phyloP scores from a whole-genome alignment of 2,888 invertebrate species.

The Kuschelorhynchus macadamiae region DNA sequence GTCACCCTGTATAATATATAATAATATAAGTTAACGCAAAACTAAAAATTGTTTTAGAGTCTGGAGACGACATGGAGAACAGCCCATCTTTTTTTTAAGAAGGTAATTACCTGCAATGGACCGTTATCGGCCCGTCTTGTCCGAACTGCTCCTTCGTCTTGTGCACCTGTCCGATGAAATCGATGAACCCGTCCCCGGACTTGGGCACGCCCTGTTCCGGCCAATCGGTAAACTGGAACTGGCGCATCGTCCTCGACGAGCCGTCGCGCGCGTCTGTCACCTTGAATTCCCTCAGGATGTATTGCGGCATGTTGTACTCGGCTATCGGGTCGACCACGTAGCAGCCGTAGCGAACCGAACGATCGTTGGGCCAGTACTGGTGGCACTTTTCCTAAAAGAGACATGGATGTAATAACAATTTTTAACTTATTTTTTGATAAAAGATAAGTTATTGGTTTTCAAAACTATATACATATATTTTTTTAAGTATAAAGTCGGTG shows the following conservation, averaged over 20 bases:
- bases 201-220: conserved; percentile 98
- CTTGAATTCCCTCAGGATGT: conserved; percentile 98
- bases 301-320: conserved; percentile 99
- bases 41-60: no score
- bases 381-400: conserved; percentile 92
- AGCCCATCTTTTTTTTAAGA: no score
- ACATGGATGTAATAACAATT: no score
- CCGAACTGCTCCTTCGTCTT: conserved; percentile 99
- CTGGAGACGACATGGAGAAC: no score
- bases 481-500: no score
- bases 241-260: conserved; percentile 93
- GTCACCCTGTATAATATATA: no score
- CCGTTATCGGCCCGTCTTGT: conserved; percentile 98
- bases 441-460: no score
- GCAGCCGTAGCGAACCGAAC: conserved; percentile 96
- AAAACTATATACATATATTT: no score
- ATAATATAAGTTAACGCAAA: no score
- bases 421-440: no score
- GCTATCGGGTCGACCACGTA: conserved; percentile 99
- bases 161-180: conserved; percentile 99
- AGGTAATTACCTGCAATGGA: conserved; percentile 97
- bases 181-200: conserved; percentile 98
- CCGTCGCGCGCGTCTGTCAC: conserved; percentile 98
- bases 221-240: conserved; percentile 98
- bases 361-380: conserved; percentile 99